Conservation (phyloP, 1,140 invertebrate species). For the Meloidogyne floridensis region DNA sequence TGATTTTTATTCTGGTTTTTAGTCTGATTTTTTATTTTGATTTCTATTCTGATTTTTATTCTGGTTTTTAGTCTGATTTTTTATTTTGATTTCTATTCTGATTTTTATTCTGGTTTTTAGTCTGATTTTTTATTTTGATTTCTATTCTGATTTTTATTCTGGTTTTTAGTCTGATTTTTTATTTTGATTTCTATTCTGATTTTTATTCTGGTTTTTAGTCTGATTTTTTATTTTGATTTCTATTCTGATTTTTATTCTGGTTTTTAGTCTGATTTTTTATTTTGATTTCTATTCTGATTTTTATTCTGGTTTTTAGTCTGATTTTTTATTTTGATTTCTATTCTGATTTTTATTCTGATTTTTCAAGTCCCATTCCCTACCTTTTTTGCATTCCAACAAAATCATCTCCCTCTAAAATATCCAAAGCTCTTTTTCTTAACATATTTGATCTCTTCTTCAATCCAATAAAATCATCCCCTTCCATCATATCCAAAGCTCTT, state of each 20-base stretch:
- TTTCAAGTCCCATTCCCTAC: neutral
- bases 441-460: constrained; percentile 21
- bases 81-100: too few species aligned
- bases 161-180: too few species aligned
- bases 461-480: constrained; percentile 41
- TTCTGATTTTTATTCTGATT: neutral
- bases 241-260: too few species aligned
- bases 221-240: constrained; percentile 65
- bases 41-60: too few species aligned
- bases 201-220: too few species aligned
- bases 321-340: neutral
- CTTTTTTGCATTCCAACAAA: constrained; percentile 35
- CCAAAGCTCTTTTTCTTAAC: constrained; percentile 31
- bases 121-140: too few species aligned
- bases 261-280: constrained; percentile 65
- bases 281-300: neutral
- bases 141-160: too few species aligned
- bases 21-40: too few species aligned
- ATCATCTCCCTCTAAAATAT: constrained; percentile 37
- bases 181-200: too few species aligned
- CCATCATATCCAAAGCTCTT: constrained; percentile 37
- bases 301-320: neutral
- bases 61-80: too few species aligned
- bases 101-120: too few species aligned
- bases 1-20: too few species aligned